Evolutionary conservation across 2,888 invertebrate genomes (phyloP).

Genomic region (Oscheius sp.): DNA sequence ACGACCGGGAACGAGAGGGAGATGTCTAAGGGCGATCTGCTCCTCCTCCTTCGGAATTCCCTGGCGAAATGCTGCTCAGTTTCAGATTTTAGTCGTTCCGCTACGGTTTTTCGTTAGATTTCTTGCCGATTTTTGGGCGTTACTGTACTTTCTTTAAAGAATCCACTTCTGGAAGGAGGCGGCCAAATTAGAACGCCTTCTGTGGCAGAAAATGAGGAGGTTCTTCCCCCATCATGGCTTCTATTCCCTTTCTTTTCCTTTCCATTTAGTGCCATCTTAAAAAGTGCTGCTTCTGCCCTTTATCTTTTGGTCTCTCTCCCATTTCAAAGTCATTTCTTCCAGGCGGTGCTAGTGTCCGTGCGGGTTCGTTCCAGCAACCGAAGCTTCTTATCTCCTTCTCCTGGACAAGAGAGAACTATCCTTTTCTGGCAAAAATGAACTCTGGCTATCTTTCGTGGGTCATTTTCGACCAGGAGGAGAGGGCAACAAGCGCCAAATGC

Average conservation of each 20-base stretch:
- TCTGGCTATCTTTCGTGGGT: conserved; percentile 21
- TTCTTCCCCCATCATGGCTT: neutral
- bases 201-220: too few species aligned
- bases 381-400: conserved; percentile 3
- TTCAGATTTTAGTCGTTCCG: too few species aligned
- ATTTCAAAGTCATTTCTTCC: conserved; percentile 15
- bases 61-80: too few species aligned
- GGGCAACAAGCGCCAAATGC: conserved; percentile 18
- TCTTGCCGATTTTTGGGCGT: too few species aligned
- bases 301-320: neutral
- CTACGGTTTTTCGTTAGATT: too few species aligned
- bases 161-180: too few species aligned
- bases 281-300: neutral
- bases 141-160: too few species aligned
- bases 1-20: too few species aligned
- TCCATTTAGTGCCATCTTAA: neutral
- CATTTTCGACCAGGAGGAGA: conserved; percentile 23
- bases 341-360: conserved; percentile 31
- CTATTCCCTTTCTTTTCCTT: neutral
- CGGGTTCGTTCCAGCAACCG: conserved; percentile 30
- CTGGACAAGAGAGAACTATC: neutral
- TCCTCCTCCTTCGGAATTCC: too few species aligned
- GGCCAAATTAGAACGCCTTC: too few species aligned
- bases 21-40: too few species aligned
- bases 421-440: neutral